Evolutionary conservation across 2,113 vertebrate genomes (phyloP), one percentile per base, ranked within the genome.

Genomic region (Rhegmatorhina hoffmannsi): DNA sequence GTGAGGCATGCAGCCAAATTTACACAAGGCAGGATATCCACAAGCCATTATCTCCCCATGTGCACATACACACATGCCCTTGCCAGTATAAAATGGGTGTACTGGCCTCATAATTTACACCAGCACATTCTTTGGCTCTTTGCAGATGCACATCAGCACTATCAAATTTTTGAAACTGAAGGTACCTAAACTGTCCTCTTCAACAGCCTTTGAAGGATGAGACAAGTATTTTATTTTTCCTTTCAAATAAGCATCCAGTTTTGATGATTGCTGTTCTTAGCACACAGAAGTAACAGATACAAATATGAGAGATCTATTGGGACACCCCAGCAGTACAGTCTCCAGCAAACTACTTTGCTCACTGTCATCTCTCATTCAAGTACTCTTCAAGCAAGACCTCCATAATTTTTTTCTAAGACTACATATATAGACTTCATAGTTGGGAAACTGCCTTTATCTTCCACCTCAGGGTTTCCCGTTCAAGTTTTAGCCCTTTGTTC

Each of bases 61-160:
- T 28, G 4, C 10, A 4, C 47, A 50, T 12, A 31, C n/a, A 77
- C 0, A 0, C 53, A 44, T 11, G 17, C 18, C 25, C 53, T 66
- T 46, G 38, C 19, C 31, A 36, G 58, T 40, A 28, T 14, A 47
- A 78, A 49, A 67, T 26, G 33, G 8, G 52, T 43, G 10, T 46
- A 49, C 11, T 47, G 31, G 34, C 9, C 62, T 78, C 62, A 23
- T 19, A 20, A 59, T 59, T 88, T 87, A 59, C 60, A 38, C 34
- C 56, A 81, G 28, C 28, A 75, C 18, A 19, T 25, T 58, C 60
- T 89, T 18, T 36, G 53, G 23, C 56, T 77, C 49, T 78, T 89
- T 68, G 19, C 62, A 69, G 50, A 33, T 55, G 52, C 43, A 59
- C 15, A 34, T 23, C 7, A 47, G 25, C 31, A 55, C 75, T 40